Conservation (phyloP, 2,888 invertebrate species). For the Zhuqinia jingwanae region DNA sequence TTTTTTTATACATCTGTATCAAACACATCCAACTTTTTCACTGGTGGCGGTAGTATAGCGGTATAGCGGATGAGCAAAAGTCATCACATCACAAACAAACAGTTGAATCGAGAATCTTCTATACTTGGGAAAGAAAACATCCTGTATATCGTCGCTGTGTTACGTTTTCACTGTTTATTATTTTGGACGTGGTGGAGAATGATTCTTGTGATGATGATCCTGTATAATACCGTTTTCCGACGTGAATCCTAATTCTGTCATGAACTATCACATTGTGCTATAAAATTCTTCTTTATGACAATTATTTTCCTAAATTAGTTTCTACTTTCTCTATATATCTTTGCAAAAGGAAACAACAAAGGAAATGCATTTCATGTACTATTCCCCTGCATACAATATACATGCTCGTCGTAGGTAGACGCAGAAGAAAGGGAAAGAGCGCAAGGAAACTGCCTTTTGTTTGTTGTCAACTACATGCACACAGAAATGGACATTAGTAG, state of each 20-base stretch:
- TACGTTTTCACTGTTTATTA: slow-evolving; percentile 27
- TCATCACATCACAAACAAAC: background rate
- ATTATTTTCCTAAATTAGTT: slow-evolving; percentile 64
- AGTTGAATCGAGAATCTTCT: too few relatives aligned
- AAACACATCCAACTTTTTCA: background rate
- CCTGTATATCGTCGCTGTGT: slow-evolving; percentile 24
- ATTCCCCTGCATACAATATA: background rate
- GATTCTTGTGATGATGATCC: slow-evolving; percentile 49
- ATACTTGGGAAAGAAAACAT: background rate
- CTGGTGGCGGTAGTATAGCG: background rate
- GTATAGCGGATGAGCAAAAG: background rate
- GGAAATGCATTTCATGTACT: background rate
- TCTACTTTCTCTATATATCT: slow-evolving; percentile 12
- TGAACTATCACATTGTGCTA: slow-evolving; percentile 47
- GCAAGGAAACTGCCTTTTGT: background rate
- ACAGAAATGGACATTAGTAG: too few relatives aligned
- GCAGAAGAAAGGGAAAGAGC: background rate
- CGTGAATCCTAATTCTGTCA: slow-evolving; percentile 46
- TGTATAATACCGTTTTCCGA: slow-evolving; percentile 38
- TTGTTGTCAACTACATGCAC: background rate
- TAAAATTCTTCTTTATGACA: slow-evolving; percentile 59
- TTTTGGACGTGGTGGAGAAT: background rate
- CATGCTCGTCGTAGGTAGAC: background rate
- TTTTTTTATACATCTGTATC: background rate
- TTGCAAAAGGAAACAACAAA: too few relatives aligned